A percentile compares a stretch with the other conserved stretches of the same genome.
phyloP scores from a whole-genome alignment of 2,113 vertebrate species.

The Dipodomys merriami region DNA sequence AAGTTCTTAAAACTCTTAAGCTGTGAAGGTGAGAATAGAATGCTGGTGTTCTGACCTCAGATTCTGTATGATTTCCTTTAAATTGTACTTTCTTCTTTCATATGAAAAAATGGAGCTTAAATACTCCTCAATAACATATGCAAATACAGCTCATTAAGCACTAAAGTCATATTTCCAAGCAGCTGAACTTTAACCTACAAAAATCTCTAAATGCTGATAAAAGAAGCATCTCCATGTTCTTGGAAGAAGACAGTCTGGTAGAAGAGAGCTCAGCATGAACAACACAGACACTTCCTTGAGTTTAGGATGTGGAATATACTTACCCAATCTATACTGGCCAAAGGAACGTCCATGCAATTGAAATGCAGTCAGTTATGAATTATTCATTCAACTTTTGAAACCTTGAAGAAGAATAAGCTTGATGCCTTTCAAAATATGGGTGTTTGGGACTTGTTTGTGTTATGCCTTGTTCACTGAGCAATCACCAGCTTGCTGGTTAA shows the following conservation, averaged over 20 bases:
- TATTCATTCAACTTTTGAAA: constrained; percentile 24
- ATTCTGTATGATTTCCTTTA: constrained; percentile 10
- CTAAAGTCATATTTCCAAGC: neutral
- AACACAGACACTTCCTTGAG: neutral
- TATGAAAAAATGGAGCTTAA: neutral
- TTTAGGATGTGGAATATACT: neutral
- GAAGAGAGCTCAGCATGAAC: neutral
- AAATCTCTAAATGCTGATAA: neutral
- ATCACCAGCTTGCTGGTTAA: neutral
- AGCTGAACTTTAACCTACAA: neutral
- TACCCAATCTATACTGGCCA: neutral
- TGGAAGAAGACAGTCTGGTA: neutral
- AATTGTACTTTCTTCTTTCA: constrained; percentile 1
- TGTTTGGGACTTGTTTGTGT: neutral
- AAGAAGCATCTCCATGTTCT: neutral
- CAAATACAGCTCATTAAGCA: neutral
- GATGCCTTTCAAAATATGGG: neutral
- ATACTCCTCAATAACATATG: neutral
- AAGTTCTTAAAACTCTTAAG: neutral
- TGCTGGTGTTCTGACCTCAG: neutral
- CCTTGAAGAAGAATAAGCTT: neutral
- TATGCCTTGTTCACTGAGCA: neutral
- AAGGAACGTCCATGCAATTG: neutral
- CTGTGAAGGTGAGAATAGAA: neutral
- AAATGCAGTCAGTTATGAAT: neutral